Percentiles rank a stretch among this genome's conserved stretches.
Conservation (phyloP, 2,113 vertebrate species). For the Willisornis vidua region DNA sequence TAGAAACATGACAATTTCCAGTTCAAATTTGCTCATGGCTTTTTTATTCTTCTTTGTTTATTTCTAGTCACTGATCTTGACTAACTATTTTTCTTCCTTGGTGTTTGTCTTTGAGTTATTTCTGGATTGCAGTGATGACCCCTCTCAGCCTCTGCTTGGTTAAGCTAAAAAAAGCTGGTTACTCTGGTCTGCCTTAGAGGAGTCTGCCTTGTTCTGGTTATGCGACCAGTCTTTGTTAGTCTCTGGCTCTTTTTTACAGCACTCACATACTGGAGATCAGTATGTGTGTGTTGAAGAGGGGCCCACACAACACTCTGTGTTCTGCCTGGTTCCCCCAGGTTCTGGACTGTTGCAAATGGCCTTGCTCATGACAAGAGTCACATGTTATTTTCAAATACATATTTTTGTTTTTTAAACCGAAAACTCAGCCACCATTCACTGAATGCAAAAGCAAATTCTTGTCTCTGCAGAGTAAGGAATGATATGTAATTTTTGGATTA, state of each 20-base stretch:
- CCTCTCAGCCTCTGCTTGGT: neutral
- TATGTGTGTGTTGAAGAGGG: neutral
- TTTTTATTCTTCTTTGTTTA: slow-evolving; percentile 14
- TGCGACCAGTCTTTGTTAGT: neutral
- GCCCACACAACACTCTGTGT: neutral
- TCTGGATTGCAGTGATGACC: slow-evolving; percentile 7
- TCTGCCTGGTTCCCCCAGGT: neutral
- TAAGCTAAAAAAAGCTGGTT: neutral
- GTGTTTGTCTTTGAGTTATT: slow-evolving; percentile 30
- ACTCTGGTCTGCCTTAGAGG: neutral
- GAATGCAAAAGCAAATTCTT: neutral
- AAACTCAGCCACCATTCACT: neutral
- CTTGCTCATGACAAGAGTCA: neutral
- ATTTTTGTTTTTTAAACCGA: neutral
- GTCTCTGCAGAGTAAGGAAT: neutral
- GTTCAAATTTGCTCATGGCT: neutral
- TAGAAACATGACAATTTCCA: neutral
- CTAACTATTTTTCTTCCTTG: neutral
- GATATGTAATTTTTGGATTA: neutral
- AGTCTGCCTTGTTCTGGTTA: neutral
- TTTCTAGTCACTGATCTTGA: slow-evolving; percentile 4
- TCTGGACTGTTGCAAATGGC: neutral
- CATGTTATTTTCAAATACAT: slow-evolving; percentile 1
- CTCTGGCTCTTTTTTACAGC: neutral
- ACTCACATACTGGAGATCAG: neutral